Base-by-base conservation (phyloP, 2,797 vertebrate genomes). In the Brachymystax lenok region DNA sequence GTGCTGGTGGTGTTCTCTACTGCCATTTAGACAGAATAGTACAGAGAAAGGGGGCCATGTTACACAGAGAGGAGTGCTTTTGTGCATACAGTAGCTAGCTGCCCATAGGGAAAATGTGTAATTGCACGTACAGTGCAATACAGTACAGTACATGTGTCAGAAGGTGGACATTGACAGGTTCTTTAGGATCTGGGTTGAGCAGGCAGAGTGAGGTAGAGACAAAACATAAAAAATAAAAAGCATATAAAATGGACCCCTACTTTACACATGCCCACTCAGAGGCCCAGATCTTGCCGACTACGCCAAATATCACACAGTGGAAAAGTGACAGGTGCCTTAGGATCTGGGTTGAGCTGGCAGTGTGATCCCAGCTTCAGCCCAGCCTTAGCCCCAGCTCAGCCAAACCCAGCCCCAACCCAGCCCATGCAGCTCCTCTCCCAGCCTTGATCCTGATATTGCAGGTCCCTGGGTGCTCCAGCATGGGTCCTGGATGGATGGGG, bases 401-500 rank as follows among this genome's bases (percentile, higher is more conserved):
- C 40, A 46, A 46, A 13, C 40, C 10, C 40, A 46, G 40, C 40
- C 40, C 40, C 40, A 59, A n/a, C 17, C 35, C 68, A 27, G 50
- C 70, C 70, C 70, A 17, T 2, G 7, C 50, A 27, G 24, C 70
- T 54, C 12, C 24, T 63, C n/a, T 21, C 50, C 50, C 50, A n/a
- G 70, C 70, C 46, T 54, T 71, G 70, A 52, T 30, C 50, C 70
- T 54, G 46, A 27, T 13, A 19, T 33, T 46, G 68, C 16, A 30
- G 70, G 68, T 72, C 50, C 67, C 50, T 13, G 33, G 28, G 72
- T 64, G 68, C 19, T 67, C 19, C 40, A 61, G 75, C 72, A 19
- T 40, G 51, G 59, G 72, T 66, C 80, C 76, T 80, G 75, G 74
- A 81, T 84, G 79, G 79, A 81, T 81, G 80, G 79, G 71, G 54